Evolutionary conservation across 2,888 invertebrate genomes (phyloP), one percentile per base, ranked within the genome.

Genomic region (Cyrtodaria siliqua): DNA sequence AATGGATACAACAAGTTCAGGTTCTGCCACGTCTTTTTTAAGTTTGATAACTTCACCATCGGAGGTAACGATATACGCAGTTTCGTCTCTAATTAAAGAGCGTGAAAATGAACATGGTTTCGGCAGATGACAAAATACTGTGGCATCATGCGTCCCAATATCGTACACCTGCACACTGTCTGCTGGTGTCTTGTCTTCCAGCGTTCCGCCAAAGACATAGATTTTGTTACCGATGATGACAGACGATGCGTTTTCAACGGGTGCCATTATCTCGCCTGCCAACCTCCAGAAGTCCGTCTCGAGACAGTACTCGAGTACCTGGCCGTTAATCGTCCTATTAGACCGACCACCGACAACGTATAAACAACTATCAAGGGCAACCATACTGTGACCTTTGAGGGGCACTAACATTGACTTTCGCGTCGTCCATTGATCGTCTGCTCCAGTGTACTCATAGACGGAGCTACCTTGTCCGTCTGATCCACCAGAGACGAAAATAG

Each of bases 111-210:
- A 20, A 26, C 59, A 68, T 3, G 77, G 77, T 9, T 44, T 63
- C 12, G 67, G 68, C 14, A 77, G 38, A 24, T 63, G 50, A 23
- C 63, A 67, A 23, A 68, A 18, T 20, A 77, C 68, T 18, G 71
- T 72, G 2, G 62, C 42, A n/a, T n/a, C 24, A 0, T 68, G 57
- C 16, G 38, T 63, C 2, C 27, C 24, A 9, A 60, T 68, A 49
- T 77, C 63, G 47, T 63, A 77, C 8, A 63, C 55, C 33, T 77
- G 77, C 24, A 77, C 62, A 27, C 77, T 61, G 42, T 72, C 49
- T 2, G 57, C 72, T 8, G 63, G 42, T 8, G 47, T 33, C 1
- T 42, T 42, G 16, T 24, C 49, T 9, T 53, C 59, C 33, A 77
- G 50, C 20, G 26, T 52, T 0, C 77, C 77, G 2, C 77, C 77